Percentiles rank a stretch among this genome's conserved stretches.
Evolutionary conservation across 92 coral and sea anemone genomes (phyloP).

Genomic region (Actinernus sp.): DNA sequence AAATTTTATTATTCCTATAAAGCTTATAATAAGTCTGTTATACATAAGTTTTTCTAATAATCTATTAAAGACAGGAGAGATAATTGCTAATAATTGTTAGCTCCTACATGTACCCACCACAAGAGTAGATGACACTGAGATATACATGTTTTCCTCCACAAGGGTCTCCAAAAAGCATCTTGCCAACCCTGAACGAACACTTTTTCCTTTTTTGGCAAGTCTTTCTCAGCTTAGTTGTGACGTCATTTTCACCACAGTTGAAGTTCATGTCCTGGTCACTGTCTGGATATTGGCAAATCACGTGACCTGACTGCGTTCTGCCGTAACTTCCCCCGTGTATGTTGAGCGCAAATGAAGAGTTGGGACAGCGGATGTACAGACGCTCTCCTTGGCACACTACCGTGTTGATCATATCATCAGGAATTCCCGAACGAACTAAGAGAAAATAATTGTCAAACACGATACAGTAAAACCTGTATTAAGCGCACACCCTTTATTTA

Average conservation of each 20-base stretch:
- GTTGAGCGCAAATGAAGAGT: conserved; percentile 63
- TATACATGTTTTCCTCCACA: conserved; percentile 61
- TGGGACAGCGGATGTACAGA: conserved; percentile 55
- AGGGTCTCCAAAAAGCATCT: conserved; percentile 54
- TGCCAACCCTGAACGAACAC: conserved; percentile 39
- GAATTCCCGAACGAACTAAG: too few species aligned
- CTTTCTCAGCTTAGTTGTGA: conserved; percentile 19
- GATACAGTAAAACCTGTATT: too few species aligned
- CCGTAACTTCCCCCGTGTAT: conserved; percentile 78
- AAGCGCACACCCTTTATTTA: too few species aligned
- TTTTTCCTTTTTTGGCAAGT: conserved; percentile 50
- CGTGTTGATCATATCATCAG: conserved; percentile 8
- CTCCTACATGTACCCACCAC: conserved; percentile 86
- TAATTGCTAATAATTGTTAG: too few species aligned
- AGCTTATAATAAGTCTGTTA: too few species aligned
- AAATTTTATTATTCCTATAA: too few species aligned
- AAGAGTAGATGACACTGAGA: conserved; percentile 55
- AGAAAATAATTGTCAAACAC: too few species aligned
- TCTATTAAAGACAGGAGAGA: too few species aligned
- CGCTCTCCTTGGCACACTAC: conserved; percentile 63
- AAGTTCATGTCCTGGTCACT: conserved; percentile 27
- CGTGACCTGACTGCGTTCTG: conserved; percentile 53
- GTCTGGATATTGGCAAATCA: conserved; percentile 62
- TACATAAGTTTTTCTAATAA: too few species aligned
- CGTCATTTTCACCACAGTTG: conserved; percentile 45